These are phyloP conservation scores for Tyrophagus putrescentiae DNA, from an alignment of 1,140 invertebrate species.

Conservation along the genomic window DNA sequence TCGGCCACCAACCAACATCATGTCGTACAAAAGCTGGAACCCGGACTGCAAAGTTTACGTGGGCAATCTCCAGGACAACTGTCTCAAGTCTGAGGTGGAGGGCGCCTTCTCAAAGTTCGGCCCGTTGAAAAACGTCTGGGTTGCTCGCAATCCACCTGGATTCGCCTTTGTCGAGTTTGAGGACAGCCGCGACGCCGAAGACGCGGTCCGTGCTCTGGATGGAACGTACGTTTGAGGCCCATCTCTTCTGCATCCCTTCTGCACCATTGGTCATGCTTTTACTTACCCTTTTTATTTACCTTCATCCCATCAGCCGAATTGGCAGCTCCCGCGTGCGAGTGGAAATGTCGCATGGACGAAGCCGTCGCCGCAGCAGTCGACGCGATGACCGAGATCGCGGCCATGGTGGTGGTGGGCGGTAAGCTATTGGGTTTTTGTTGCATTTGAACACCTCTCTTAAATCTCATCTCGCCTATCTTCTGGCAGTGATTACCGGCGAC, in stretches of 20 bases:
- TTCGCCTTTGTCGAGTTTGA: slow-evolving; percentile 75
- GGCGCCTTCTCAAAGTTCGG: slow-evolving; percentile 87
- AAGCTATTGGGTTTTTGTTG: not conserved
- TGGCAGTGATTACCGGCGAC: not conserved
- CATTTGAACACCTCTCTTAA: not conserved
- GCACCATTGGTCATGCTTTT: not conserved
- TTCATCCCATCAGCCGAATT: slow-evolving; percentile 46
- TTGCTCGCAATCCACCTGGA: slow-evolving; percentile 70
- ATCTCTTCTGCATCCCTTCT: not conserved
- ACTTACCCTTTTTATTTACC: slow-evolving; percentile 14
- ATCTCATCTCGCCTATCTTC: not conserved
- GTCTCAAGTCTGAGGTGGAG: slow-evolving; percentile 79
- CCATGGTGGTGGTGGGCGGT: not conserved
- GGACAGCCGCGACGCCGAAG: slow-evolving; percentile 68
- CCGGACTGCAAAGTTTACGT: slow-evolving; percentile 95
- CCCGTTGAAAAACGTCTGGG: slow-evolving; percentile 88
- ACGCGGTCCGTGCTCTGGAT: slow-evolving; percentile 84
- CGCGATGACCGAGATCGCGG: not conserved
- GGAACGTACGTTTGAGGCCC: slow-evolving; percentile 56
- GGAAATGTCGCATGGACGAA: slow-evolving; percentile 71
- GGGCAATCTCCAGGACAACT: slow-evolving; percentile 82
- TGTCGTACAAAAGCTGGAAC: slow-evolving; percentile 83
- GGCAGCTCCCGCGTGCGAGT: slow-evolving; percentile 66
- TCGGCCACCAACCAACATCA: too few species aligned
- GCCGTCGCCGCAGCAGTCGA: slow-evolving; percentile 39